Conservation (phyloP, 2,113 vertebrate species). For the Macheiramphus alcinus region DNA sequence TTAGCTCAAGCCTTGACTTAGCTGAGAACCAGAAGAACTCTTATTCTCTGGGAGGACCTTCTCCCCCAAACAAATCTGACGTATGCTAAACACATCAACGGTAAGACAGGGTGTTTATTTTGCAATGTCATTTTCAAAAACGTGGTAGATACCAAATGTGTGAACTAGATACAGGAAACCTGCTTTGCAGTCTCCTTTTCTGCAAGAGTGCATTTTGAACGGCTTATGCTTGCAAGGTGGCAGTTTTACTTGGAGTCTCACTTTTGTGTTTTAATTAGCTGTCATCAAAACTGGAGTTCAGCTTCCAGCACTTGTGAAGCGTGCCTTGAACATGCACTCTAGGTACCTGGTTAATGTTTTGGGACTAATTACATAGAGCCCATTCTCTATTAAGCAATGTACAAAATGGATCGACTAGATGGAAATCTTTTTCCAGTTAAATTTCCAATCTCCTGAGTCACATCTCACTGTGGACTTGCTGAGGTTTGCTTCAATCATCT, state of each 20-base stretch:
- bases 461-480: background rate
- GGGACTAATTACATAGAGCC: background rate
- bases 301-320: background rate
- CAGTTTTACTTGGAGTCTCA: background rate
- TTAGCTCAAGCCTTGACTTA: background rate
- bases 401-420: background rate
- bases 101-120: background rate
- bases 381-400: background rate
- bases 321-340: background rate
- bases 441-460: background rate
- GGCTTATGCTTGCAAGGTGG: background rate
- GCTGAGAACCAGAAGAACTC: background rate
- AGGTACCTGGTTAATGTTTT: background rate
- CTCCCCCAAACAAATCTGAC: background rate
- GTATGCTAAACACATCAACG: background rate
- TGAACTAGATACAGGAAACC: background rate
- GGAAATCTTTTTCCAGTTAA: background rate
- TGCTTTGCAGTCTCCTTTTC: background rate
- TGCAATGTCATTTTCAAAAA: background rate
- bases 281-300: background rate
- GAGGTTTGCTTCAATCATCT: background rate
- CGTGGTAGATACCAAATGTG: background rate
- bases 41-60: background rate
- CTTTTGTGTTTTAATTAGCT: conserved; percentile 14
- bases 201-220: background rate